Percentiles rank a stretch among this genome's conserved stretches.
phyloP scores from a whole-genome alignment of 2,888 invertebrate species.

The Drosophila longiperda region DNA sequence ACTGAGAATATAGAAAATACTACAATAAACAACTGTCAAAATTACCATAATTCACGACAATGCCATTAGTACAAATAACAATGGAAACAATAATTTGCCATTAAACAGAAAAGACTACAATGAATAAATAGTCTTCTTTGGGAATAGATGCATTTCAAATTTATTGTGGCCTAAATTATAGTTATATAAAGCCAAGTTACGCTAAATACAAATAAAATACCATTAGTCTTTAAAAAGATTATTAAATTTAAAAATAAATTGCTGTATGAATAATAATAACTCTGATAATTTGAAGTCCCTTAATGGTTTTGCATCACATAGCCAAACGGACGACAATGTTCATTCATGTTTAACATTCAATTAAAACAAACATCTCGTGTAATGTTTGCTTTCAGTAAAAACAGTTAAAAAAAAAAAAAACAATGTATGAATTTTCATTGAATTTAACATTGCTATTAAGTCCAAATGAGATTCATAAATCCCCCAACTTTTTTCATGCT shows the following conservation, averaged over 20 bases:
- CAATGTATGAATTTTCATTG: background rate
- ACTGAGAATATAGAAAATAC: conserved; percentile 10
- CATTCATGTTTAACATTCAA: conserved; percentile 1
- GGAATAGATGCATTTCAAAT: background rate
- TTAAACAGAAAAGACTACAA: conserved; percentile 9
- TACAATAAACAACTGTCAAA: conserved; percentile 47
- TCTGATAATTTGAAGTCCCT: background rate
- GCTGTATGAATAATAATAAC: background rate
- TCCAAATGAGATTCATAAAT: background rate
- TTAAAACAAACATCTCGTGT: background rate
- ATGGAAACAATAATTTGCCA: conserved; percentile 31
- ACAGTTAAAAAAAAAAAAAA: background rate
- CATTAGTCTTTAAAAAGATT: background rate
- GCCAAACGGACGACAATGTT: background rate
- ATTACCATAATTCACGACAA: conserved; percentile 68
- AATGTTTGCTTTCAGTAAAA: background rate
- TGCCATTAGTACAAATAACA: conserved; percentile 70
- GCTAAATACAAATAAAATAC: background rate
- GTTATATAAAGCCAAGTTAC: too few relatives aligned
- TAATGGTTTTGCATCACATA: background rate
- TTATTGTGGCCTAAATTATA: background rate
- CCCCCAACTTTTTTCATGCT: background rate
- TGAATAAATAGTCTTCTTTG: background rate
- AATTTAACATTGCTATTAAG: conserved; percentile 1
- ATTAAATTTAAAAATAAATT: background rate